Evolutionary conservation across 2,113 vertebrate genomes (phyloP).

Genomic region (Tretioscincus oriximinensis): DNA sequence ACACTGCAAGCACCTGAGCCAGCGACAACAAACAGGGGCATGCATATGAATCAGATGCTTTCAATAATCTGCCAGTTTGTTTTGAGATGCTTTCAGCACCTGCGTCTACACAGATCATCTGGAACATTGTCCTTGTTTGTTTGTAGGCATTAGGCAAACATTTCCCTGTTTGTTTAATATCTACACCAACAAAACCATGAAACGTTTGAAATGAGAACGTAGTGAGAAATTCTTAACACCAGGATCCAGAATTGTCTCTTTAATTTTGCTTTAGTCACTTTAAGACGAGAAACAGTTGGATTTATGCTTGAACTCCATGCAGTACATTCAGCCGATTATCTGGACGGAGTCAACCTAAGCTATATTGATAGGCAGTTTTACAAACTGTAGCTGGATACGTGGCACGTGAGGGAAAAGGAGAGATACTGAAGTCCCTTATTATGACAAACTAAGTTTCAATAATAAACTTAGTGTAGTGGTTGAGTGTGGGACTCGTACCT

Average conservation of each 20-base stretch:
- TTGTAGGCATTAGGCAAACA: too few species aligned
- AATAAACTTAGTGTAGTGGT: too few species aligned
- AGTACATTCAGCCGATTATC: too few species aligned
- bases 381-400: background rate
- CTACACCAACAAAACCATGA: background rate
- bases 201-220: background rate
- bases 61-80: background rate
- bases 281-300: background rate
- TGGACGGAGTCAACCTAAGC: too few species aligned
- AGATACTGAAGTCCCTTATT: constrained; percentile 45
- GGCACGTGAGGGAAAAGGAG: constrained; percentile 27
- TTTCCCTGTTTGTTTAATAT: background rate
- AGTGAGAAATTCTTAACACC: background rate
- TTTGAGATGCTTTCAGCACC: background rate
- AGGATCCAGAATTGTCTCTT: background rate
- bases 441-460: constrained; percentile 23
- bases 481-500: too few species aligned
- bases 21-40: background rate
- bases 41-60: background rate
- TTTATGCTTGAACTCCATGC: background rate
- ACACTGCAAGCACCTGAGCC: background rate
- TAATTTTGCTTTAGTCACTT: background rate
- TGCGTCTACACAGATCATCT: background rate
- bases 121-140: too few species aligned
- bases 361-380: background rate